phyloP scores from a whole-genome alignment of 2,797 vertebrate genomes.

The Galaxias olidus region DNA sequence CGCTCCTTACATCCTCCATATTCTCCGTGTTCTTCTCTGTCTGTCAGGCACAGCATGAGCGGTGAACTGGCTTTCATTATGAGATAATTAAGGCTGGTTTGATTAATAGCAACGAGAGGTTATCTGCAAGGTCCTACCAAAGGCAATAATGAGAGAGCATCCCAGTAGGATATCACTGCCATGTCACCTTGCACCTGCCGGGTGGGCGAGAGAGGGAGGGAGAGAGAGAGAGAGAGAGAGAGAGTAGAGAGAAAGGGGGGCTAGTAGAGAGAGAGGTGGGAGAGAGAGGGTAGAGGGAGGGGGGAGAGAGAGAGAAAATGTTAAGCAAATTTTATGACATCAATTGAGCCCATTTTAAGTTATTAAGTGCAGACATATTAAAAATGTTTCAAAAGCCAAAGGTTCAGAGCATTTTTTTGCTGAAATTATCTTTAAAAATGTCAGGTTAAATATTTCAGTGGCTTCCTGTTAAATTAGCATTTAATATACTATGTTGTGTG shows the following conservation, averaged over 20 bases:
- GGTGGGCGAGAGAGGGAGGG: conserved; percentile 12
- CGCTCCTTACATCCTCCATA: background rate
- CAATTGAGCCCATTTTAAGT: background rate
- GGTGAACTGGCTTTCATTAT: conserved; percentile 58
- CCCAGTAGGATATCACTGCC: conserved; percentile 56
- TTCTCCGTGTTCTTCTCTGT: conserved; percentile 20
- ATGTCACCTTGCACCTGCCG: conserved; percentile 57
- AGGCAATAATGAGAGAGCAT: conserved; percentile 59
- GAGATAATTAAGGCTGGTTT: conserved; percentile 70
- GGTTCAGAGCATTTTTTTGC: background rate
- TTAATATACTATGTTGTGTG: too few species aligned
- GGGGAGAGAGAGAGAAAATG: conserved; percentile 13
- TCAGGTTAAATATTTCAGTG: too few species aligned
- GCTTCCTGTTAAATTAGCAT: too few species aligned
- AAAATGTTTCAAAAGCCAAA: background rate
- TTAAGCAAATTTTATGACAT: conserved; percentile 33
- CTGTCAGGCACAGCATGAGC: conserved; percentile 36
- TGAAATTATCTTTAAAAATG: too few species aligned
- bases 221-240: conserved; percentile 19
- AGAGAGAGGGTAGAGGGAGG: too few species aligned
- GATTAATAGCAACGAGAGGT: conserved; percentile 67
- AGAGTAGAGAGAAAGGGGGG: background rate
- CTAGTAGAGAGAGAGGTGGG: background rate
- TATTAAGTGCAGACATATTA: background rate
- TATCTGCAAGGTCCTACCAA: conserved; percentile 64